Percentiles rank a stretch among this genome's conserved stretches.
Evolutionary conservation across 2,113 vertebrate genomes (phyloP).

Genomic region (Baryphthengus martii): DNA sequence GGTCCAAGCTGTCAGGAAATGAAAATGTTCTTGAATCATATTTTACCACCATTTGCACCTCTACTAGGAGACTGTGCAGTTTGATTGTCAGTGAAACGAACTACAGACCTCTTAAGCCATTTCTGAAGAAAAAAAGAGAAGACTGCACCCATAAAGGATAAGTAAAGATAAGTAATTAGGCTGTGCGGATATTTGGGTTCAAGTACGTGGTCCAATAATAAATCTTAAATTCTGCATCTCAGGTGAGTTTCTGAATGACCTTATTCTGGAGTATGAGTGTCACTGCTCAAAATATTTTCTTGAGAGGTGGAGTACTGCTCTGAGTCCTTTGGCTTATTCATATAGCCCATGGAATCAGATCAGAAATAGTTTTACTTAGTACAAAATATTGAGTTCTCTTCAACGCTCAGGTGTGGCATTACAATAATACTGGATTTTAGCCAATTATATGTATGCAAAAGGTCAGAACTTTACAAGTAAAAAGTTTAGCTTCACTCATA

Average conservation of each 20-base stretch:
- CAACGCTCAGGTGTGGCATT: accelerated
- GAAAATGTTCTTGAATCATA: background rate
- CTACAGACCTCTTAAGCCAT: background rate
- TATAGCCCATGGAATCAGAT: background rate
- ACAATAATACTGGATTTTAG: background rate
- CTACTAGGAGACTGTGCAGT: background rate
- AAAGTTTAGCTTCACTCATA: background rate
- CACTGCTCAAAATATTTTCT: background rate
- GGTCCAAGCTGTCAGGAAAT: background rate
- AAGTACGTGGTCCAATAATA: background rate
- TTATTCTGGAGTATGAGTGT: background rate
- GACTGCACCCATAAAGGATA: background rate
- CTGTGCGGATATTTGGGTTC: background rate
- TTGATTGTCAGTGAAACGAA: background rate
- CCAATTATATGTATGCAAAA: background rate
- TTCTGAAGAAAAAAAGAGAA: background rate
- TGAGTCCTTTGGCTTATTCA: background rate
- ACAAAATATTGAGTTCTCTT: background rate
- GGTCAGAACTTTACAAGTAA: background rate
- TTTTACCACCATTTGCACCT: background rate
- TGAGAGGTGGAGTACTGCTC: background rate
- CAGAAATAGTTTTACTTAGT: background rate
- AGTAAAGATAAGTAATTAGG: background rate
- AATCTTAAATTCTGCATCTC: background rate
- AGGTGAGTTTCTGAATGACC: background rate